phyloP scores from a whole-genome alignment of 2,113 vertebrate species.

The Heterocephalus glaber region DNA sequence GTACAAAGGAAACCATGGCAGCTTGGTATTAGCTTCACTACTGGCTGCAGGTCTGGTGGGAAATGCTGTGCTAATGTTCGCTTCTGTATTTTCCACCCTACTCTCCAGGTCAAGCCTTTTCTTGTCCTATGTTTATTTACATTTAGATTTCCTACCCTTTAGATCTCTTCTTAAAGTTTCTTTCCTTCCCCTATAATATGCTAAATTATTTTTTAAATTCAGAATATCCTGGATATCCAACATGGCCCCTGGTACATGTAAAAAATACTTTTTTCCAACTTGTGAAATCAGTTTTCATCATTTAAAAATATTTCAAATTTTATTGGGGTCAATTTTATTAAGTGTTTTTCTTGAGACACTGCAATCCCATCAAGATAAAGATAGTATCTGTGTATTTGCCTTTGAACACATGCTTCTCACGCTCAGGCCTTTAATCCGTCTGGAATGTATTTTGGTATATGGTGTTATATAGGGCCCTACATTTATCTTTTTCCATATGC shows the following conservation, averaged over 20 bases:
- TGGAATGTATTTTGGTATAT: slow-evolving; percentile 38
- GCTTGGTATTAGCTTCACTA: fast-evolving
- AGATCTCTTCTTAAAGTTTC: background rate
- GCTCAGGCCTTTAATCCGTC: slow-evolving; percentile 47
- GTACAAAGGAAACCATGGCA: fast-evolving
- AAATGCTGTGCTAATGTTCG: fast-evolving
- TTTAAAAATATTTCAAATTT: background rate
- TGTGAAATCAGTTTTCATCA: background rate
- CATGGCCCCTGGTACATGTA: fast-evolving
- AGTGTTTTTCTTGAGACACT: background rate
- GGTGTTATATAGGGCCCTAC: slow-evolving; percentile 41
- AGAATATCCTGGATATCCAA: background rate
- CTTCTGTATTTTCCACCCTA: fast-evolving
- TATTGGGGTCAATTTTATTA: background rate
- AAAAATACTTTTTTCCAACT: background rate
- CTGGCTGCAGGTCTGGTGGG: fast-evolving
- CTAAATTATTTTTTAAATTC: background rate
- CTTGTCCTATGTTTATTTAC: fast-evolving
- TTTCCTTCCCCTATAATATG: background rate
- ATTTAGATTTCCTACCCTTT: background rate
- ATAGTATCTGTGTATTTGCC: background rate
- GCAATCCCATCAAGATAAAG: background rate
- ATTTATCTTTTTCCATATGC: slow-evolving; percentile 55
- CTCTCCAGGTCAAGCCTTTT: background rate
- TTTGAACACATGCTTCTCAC: background rate